Evolutionary conservation across 2,797 vertebrate species (phyloP).

Genomic region (Eleutherodactylus coqui): DNA sequence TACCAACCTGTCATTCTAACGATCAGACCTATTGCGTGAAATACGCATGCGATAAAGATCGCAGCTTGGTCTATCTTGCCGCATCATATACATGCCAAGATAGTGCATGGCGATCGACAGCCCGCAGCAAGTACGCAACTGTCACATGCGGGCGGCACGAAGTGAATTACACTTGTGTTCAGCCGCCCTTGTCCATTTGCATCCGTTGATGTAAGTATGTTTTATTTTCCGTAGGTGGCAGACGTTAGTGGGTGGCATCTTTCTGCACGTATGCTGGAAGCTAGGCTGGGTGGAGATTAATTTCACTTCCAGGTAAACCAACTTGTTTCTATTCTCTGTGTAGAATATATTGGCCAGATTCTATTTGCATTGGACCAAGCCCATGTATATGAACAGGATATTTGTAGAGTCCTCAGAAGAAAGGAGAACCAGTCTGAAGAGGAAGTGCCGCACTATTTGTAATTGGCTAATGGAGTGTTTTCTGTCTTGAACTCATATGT

Average conservation of each 20-base stretch:
- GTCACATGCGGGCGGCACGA: too few relatives aligned
- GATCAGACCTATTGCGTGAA: too few relatives aligned
- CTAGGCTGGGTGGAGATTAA: constrained; percentile 91
- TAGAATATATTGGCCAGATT: background rate
- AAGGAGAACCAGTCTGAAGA: background rate
- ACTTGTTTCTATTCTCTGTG: background rate
- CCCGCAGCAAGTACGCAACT: too few relatives aligned
- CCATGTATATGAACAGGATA: background rate
- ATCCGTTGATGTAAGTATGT: background rate
- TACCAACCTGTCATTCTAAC: too few relatives aligned
- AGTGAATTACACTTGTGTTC: too few relatives aligned
- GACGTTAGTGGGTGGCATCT: constrained; percentile 82
- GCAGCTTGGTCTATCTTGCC: too few relatives aligned
- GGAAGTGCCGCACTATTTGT: background rate
- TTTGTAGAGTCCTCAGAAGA: background rate
- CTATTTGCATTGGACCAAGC: background rate
- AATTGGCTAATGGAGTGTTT: background rate
- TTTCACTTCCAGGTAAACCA: constrained; percentile 82
- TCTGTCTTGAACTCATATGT: background rate
- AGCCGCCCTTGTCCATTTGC: too few relatives aligned
- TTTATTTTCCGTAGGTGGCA: constrained; percentile 84
- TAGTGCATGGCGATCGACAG: too few relatives aligned
- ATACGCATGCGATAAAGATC: too few relatives aligned
- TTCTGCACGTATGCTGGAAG: constrained; percentile 87
- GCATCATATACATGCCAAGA: too few relatives aligned